Evolutionary conservation across 2,888 invertebrate species (phyloP), one percentile per base, ranked within the genome.

Genomic region (Gymnosoma rotundatum): DNA sequence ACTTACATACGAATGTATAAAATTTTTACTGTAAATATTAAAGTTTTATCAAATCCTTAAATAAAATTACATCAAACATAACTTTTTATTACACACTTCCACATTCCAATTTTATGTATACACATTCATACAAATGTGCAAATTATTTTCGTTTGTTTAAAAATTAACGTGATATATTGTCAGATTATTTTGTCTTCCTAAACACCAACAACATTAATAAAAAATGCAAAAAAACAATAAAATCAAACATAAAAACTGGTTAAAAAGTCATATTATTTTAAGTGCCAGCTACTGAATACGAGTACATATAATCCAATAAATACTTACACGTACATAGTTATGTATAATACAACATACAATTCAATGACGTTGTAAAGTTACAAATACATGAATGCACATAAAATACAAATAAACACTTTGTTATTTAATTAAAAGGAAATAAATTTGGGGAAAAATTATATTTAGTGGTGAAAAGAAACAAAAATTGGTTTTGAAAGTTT

Each of bases 251-350:
- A 42, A 60, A 82, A 76, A 82, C 64, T 66, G 64, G 48, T 60
- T 75, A 70, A 75, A 32, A 56, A 66, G 67, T 25, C 70, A 61
- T 61, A 64, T 36, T 63, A 63, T 60, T 67, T 63, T n/a, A 70
- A 70, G 61, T 74, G 50, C 38, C 58, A 74, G 75, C 58, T 21
- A 75, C 42, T 54, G 50, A 69, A 70, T 50, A 14, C 60, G 50
- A 69, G 64, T 50, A 14, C 60, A 80, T 63, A 48, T 58, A 20
- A 32, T 8, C 16, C 6, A 38, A 48, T 16, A n/a, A n/a, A 14
- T 48, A 48, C 4, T 14, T 12, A 42, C n/a, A n/a, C 42, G 42
- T 42, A 12, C 42, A 42, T 42, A 12, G 7, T 9, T 38, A 10
- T 38, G 38, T 38, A 38, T 4, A 56, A 25, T 25, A 25, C 25